Conservation (phyloP, 2,888 invertebrate genomes). For the Zeuzera pyrina region DNA sequence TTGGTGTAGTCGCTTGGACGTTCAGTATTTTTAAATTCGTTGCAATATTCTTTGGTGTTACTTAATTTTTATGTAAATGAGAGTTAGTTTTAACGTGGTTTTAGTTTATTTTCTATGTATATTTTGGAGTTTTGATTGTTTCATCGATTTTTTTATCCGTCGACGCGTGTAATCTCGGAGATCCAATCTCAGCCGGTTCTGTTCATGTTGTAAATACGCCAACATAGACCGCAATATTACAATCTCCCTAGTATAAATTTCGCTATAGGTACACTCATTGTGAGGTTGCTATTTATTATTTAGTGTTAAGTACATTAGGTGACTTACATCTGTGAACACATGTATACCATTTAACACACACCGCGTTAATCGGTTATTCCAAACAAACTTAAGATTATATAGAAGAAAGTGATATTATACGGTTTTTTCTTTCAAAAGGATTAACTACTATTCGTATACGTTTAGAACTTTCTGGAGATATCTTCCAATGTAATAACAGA, state of each 20-base stretch:
- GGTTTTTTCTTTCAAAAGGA: slow-evolving; percentile 63
- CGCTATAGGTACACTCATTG: slow-evolving; percentile 57
- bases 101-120: slow-evolving; percentile 58
- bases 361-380: slow-evolving; percentile 53
- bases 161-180: slow-evolving; percentile 63
- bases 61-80: slow-evolving; percentile 64
- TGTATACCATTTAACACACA: slow-evolving; percentile 69
- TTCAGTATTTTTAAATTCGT: slow-evolving; percentile 47
- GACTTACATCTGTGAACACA: slow-evolving; percentile 61
- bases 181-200: slow-evolving; percentile 58
- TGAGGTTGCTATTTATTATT: slow-evolving; percentile 70
- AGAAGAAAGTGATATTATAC: slow-evolving; percentile 55
- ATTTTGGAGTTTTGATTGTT: slow-evolving; percentile 51
- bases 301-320: slow-evolving; percentile 64
- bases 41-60: slow-evolving; percentile 66
- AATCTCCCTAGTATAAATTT: slow-evolving; percentile 68
- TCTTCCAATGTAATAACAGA: slow-evolving; percentile 66
- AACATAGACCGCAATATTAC: slow-evolving; percentile 58
- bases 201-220: slow-evolving; percentile 53
- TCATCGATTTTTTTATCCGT: slow-evolving; percentile 46
- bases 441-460: slow-evolving; percentile 82
- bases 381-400: slow-evolving; percentile 48
- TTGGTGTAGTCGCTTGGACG: slow-evolving; percentile 2
- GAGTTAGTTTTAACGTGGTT: slow-evolving; percentile 52
- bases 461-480: slow-evolving; percentile 66